Evolutionary conservation across 2,888 invertebrate species (phyloP).

Genomic region (Steromphala cineraria): DNA sequence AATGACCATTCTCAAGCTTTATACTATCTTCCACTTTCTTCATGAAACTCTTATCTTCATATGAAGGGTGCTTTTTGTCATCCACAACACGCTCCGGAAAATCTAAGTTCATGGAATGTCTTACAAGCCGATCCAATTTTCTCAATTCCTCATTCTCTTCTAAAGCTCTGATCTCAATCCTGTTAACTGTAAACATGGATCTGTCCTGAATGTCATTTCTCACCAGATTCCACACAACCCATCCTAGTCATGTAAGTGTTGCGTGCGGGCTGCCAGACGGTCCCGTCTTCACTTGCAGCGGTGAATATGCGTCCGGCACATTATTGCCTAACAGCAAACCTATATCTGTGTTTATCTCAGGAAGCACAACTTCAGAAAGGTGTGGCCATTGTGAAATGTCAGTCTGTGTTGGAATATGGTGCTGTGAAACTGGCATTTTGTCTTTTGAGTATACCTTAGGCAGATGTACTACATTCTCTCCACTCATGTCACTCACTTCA

Average conservation of each 20-base stretch:
- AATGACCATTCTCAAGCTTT: slow-evolving; percentile 25
- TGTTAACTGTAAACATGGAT: neutral
- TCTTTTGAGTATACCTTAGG: slow-evolving; percentile 32
- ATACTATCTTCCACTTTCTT: slow-evolving; percentile 21
- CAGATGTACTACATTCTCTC: slow-evolving; percentile 21
- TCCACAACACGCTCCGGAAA: slow-evolving; percentile 34
- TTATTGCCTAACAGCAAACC: slow-evolving; percentile 25
- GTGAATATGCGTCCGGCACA: slow-evolving; percentile 32
- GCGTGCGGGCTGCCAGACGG: slow-evolving; percentile 31
- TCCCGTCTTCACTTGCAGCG: slow-evolving; percentile 21
- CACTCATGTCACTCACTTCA: slow-evolving; percentile 23
- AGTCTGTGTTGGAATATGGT: slow-evolving; percentile 29
- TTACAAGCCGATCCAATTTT: neutral
- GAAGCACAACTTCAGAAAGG: slow-evolving; percentile 23
- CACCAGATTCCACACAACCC: slow-evolving; percentile 28
- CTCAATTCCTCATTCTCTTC: neutral
- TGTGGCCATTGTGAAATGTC: slow-evolving; percentile 34
- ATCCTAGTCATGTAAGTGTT: slow-evolving; percentile 23
- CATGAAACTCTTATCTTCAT: slow-evolving; percentile 30
- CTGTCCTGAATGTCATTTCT: neutral
- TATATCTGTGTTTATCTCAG: slow-evolving; percentile 23
- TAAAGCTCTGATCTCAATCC: slow-evolving; percentile 15
- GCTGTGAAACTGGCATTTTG: slow-evolving; percentile 28
- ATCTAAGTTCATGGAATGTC: slow-evolving; percentile 30
- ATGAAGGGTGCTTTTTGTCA: slow-evolving; percentile 28